These are phyloP conservation scores for Phyto melanocephala DNA, from an alignment of 2,888 invertebrate species.

Conservation along the genomic window DNA sequence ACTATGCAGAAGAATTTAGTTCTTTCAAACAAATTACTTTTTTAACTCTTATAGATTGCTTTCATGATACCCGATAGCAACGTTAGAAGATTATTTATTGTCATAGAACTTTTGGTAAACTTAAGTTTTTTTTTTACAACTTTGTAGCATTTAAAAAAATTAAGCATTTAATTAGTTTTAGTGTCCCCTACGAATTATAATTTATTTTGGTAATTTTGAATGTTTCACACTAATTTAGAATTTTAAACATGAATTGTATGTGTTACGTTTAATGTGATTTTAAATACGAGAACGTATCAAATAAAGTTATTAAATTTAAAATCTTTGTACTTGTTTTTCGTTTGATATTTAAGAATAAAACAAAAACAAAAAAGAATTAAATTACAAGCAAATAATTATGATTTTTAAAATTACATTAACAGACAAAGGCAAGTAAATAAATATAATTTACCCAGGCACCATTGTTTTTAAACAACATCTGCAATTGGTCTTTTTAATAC, in stretches of 20 bases:
- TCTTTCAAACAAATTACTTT: too few species aligned
- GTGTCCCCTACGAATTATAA: not conserved
- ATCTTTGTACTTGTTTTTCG: not conserved
- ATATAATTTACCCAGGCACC: slow-evolving; percentile 12
- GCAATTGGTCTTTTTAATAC: slow-evolving; percentile 23
- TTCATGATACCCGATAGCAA: too few species aligned
- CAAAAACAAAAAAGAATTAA: not conserved
- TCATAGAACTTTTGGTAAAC: too few species aligned
- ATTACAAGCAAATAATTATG: not conserved
- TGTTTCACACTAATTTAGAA: not conserved
- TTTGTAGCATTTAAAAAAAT: not conserved
- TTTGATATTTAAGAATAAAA: not conserved
- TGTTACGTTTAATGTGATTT: slow-evolving; percentile 21
- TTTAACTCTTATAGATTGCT: too few species aligned
- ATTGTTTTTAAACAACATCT: slow-evolving; percentile 36
- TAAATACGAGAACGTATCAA: slow-evolving; percentile 16
- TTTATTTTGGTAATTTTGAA: not conserved
- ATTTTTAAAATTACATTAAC: slow-evolving; percentile 56
- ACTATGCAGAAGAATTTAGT: too few species aligned
- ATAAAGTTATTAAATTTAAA: slow-evolving; percentile 17
- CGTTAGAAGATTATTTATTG: too few species aligned
- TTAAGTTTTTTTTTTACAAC: not conserved
- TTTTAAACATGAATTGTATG: not conserved
- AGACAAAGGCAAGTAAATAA: slow-evolving; percentile 37
- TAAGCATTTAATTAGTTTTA: not conserved